Conservation (phyloP, 1,140 invertebrate species). For the Drosophila sturtevanti region DNA sequence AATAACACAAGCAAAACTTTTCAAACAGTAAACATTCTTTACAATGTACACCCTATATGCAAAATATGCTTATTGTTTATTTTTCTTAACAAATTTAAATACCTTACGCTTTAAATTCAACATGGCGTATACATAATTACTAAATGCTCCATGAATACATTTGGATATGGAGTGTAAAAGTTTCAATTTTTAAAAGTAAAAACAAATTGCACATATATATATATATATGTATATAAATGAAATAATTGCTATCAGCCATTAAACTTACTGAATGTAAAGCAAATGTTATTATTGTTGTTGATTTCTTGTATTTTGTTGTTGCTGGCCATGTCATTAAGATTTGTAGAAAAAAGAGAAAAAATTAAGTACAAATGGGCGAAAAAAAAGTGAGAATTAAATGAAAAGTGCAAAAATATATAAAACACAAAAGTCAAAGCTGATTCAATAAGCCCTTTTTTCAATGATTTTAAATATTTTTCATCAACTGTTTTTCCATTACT, state of each 20-base stretch:
- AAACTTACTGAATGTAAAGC: slow-evolving; percentile 45
- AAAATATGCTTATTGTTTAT: slow-evolving; percentile 25
- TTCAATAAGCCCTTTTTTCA: neutral
- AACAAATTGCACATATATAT: too few species aligned
- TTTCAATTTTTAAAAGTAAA: slow-evolving; percentile 45
- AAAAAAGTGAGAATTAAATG: slow-evolving; percentile 11
- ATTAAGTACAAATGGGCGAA: slow-evolving; percentile 25
- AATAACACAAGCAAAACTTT: neutral
- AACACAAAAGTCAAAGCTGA: slow-evolving; percentile 4
- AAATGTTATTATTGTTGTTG: slow-evolving; percentile 3
- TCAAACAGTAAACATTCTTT: slow-evolving; percentile 10
- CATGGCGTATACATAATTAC: slow-evolving; percentile 77
- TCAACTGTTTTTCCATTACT: too few species aligned
- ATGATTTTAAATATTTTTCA: neutral
- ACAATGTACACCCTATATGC: slow-evolving; percentile 2
- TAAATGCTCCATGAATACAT: slow-evolving; percentile 72
- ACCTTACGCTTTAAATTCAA: slow-evolving; percentile 67
- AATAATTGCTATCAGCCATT: slow-evolving; percentile 65
- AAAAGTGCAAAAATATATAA: neutral
- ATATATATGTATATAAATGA: neutral
- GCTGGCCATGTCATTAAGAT: slow-evolving; percentile 45
- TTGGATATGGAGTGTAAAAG: slow-evolving; percentile 34
- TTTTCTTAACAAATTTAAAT: slow-evolving; percentile 37
- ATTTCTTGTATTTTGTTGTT: neutral
- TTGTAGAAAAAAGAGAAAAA: slow-evolving; percentile 35